A percentile compares a stretch with the other conserved stretches of the same genome.
These are phyloP conservation scores for Hydrolagus colliei DNA, from an alignment of 2,797 vertebrate species.

Conservation along the genomic window DNA sequence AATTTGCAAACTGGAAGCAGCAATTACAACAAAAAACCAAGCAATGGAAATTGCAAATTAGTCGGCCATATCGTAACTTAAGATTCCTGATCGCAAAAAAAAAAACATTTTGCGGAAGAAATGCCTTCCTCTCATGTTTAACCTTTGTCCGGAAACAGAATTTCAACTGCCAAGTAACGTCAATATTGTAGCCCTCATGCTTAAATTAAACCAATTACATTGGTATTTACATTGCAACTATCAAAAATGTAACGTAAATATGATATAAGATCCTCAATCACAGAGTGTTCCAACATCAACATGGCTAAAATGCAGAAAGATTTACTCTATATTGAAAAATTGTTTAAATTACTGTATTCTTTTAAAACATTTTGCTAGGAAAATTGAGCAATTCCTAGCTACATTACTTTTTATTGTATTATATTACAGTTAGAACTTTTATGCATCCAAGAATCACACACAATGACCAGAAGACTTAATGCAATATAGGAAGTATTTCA, in stretches of 20 bases:
- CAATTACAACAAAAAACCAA: no score
- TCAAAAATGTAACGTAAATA: neutral
- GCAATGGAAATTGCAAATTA: no score
- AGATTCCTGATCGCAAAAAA: neutral
- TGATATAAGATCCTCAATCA: neutral
- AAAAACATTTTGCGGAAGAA: neutral
- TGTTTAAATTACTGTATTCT: neutral
- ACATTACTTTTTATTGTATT: no score
- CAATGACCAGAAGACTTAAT: neutral
- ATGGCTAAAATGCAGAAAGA: neutral
- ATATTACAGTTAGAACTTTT: neutral
- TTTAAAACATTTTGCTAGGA: no score
- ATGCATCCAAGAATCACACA: neutral
- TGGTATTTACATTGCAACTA: neutral
- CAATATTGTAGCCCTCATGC: neutral
- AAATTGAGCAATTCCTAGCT: no score
- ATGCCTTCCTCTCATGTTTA: neutral
- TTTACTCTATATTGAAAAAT: neutral
- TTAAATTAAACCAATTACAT: conserved; percentile 17
- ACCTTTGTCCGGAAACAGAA: neutral
- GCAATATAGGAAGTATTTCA: no score
- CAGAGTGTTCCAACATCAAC: neutral
- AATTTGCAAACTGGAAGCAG: no score
- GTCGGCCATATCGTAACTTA: neutral
- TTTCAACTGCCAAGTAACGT: neutral